Evolutionary conservation across 2,113 vertebrate genomes (phyloP), one percentile per base, ranked within the genome.

Genomic region (Phyllostomus hastatus): DNA sequence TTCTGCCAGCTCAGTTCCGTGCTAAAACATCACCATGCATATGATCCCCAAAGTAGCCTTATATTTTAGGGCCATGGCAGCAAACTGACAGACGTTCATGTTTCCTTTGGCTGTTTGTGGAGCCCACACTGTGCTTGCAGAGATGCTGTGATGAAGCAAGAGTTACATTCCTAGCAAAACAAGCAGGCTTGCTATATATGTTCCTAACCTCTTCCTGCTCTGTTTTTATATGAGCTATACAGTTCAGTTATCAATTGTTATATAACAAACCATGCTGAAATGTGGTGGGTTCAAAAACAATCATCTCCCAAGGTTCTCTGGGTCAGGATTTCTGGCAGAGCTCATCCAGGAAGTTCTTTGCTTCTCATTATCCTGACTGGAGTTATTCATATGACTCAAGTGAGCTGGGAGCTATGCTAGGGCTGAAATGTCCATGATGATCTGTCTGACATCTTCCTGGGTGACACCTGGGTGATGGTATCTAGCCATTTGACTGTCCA

Each of bases 391-490:
- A 33, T 11, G 9, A 70, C 7, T 10, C 15, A 8, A 67, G 41
- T 67, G 41, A 20, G 4, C 31, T 70, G 8, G 75, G 24, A 52
- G 52, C 10, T 15, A 19, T 57, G 8, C 69, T 43, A 4, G 6
- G 48, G 8, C n/a, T 59, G 4, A 16, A 43, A 57, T 10, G 10
- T 28, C n/a, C 15, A 31, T 19, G 4, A 10, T 4, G 28, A 20
- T 1, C 69, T 26, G 20, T 26, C 41, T 22, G 24, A 26, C 52
- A 2, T 46, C 38, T 35, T 59, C 35, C 10, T 22, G 20, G 2
- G 28, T 2, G 35, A 57, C 4, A 28, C 2, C 4, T 1, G 2
- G n/a, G n/a, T n/a, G n/a, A n/a, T n/a, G n/a, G 4, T 50, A 19
- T 69, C 41, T 33, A 50, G 84, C 24, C 15, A 57, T 31, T 54